Evolutionary conservation across 1,140 invertebrate genomes (phyloP), one percentile per base, ranked within the genome.

Genomic region (Diorhabda sublineata): DNA sequence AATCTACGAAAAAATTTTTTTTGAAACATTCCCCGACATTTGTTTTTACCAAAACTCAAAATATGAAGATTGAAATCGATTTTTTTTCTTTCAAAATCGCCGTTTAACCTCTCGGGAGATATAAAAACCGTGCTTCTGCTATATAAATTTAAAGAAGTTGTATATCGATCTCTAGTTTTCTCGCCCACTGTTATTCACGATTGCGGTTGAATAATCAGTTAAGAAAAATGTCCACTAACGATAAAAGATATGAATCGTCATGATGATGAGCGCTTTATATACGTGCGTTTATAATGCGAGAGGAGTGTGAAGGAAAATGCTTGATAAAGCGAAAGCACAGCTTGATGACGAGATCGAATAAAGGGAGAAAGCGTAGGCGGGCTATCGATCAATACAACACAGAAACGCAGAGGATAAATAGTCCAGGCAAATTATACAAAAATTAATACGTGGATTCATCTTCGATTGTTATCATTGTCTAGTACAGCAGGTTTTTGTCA

Each of bases 321-420:
- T 45, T 65, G 64, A 65, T 65, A 65, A 65, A 58, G 62, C 62
- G 26, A 65, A 65, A 58, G 64, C 64, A 57, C 64, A 58, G 56
- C 64, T 47, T 58, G 64, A 52, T 52, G 47, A 26, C 26, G 26
- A 26, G 26, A 65, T 65, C 47, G 42, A 63, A 42, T 45, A 2
- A 26, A 43, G 64, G 64, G 64, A 65, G 64, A 58, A 41, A 26
- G 64, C 41, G 64, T 65, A 63, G 64, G 64, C 64, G 64, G 64
- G 26, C 64, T 65, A 52, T 42, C 64, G 64, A 65, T 65, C 64
- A 65, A 65, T 65, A 65, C 57, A 65, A 58, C 52, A 65, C 56
- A 65, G 64, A 65, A 65, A 52, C 64, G 64, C 64, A 45, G 58
- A 65, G 64, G 64, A 65, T 45, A 65, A 41, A 41, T 26, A 26